Base-by-base conservation (phyloP, 2,797 vertebrate species). In the Hephaestus fuliginosus region DNA sequence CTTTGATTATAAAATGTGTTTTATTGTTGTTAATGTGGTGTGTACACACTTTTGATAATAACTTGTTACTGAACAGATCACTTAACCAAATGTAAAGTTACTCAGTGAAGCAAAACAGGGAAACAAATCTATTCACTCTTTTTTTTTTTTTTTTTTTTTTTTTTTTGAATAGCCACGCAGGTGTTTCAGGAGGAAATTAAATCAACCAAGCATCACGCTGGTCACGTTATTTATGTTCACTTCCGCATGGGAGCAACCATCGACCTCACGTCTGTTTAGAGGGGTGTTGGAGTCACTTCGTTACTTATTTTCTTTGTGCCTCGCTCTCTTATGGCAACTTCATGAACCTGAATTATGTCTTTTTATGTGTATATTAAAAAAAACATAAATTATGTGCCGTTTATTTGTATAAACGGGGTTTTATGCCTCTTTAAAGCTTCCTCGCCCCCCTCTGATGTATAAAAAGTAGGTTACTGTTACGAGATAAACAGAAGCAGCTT, bases 161-260 rank as follows among this genome's bases (percentile, higher is more conserved):
- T 41, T 4, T 63, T 7, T 41, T 48, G 12, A 74, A 74, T 14
- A 56, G 0, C 17, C 7, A 4, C 2, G 25, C 56, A 55, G 14
- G 18, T 46, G 66, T 52, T 53, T 41, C 25, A 15, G 1, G 46
- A 61, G 6, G 58, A 73, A 52, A 30, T 51, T 28, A 74, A 60
- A 0, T 12, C 5, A 52, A 49, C 25, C 7, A 56, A 39, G 25
- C 60, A 28, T 10, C 30, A 3, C 8, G 41, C 14, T 13, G 36
- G 7, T 65, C 30, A 49, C 44, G 49, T 64, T 49, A 30, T 57
- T 65, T 55, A 14, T 63, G 64, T 75, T 79, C 36, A 22, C 74
- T 90, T 89, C 88, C 86, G 49, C 5, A 22, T 88, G 88, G 93
- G 76, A 41, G 2, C 13, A 20, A 90, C 91, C 90, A 93, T 9